A percentile compares a stretch with the other conserved stretches of the same genome.
Conservation (phyloP, 2,113 vertebrate genomes). For the Eretmochelys imbricata region DNA sequence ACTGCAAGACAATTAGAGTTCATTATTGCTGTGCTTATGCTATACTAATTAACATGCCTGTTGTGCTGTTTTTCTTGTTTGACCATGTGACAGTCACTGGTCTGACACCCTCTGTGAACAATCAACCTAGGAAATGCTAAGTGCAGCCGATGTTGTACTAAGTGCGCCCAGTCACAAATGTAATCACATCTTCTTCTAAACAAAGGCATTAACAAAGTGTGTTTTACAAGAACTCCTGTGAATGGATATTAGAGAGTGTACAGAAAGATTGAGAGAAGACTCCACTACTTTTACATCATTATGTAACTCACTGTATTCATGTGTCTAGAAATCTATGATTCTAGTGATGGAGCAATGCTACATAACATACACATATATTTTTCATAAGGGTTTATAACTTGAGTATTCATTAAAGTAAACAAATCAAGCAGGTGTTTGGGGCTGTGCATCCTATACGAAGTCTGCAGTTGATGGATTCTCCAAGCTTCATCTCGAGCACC, state of each 20-base stretch:
- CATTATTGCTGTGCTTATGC: conserved; percentile 86
- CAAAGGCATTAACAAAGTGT: conserved; percentile 18
- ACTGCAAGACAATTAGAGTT: conserved; percentile 87
- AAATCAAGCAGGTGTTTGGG: not conserved
- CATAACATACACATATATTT: not conserved
- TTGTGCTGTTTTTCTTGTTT: conserved; percentile 76
- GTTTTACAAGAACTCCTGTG: not conserved
- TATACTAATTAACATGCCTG: conserved; percentile 89
- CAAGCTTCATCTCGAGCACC: not conserved
- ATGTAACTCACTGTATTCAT: not conserved
- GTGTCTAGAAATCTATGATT: not conserved
- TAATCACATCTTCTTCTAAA: conserved; percentile 21
- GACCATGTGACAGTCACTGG: conserved; percentile 77
- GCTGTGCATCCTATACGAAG: not conserved
- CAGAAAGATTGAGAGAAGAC: not conserved
- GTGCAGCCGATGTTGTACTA: conserved; percentile 34
- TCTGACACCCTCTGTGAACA: conserved; percentile 70
- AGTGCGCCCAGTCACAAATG: conserved; percentile 36
- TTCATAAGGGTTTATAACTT: not conserved
- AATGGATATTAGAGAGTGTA: not conserved
- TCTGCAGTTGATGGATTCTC: not conserved
- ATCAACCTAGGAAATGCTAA: conserved; percentile 67
- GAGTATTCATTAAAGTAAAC: not conserved
- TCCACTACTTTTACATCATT: not conserved
- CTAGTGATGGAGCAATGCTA: not conserved